Conservation (phyloP, 2,888 invertebrate species). For the Cetonia aurata region DNA sequence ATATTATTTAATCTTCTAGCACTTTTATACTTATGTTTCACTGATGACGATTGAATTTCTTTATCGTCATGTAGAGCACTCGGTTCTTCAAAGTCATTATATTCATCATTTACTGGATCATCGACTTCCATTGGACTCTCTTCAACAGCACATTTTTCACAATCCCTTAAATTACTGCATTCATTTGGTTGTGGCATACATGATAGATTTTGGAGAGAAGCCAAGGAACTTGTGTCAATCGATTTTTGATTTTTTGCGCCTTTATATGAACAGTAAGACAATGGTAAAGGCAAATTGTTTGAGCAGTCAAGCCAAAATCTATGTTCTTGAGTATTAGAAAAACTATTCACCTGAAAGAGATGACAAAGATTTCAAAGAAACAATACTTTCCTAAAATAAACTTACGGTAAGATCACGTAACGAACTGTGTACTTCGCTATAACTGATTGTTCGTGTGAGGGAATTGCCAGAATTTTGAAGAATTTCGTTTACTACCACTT, state of each 20-base stretch:
- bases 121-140: conserved; percentile 45
- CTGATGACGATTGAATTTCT: background rate
- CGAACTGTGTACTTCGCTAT: conserved; percentile 43
- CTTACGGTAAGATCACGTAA: too few species aligned
- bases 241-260: too few species aligned
- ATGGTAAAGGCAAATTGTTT: too few species aligned
- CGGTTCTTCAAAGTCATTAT: background rate
- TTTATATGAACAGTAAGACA: too few species aligned
- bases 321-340: conserved; percentile 15
- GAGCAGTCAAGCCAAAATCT: background rate
- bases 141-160: conserved; percentile 5
- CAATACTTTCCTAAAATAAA: background rate
- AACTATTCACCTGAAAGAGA: conserved; percentile 14
- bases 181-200: background rate
- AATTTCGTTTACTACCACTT: conserved; percentile 45
- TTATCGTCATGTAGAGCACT: background rate
- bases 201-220: too few species aligned
- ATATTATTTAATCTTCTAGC: conserved; percentile 3
- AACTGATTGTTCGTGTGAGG: conserved; percentile 47
- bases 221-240: too few species aligned
- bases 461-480: conserved; percentile 14
- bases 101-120: background rate
- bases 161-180: background rate
- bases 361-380: background rate
- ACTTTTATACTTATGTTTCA: background rate